Percentiles rank a stretch among this genome's conserved stretches.
phyloP scores from a whole-genome alignment of 2,113 vertebrate genomes.

The Oncorhynchus gorbuscha region DNA sequence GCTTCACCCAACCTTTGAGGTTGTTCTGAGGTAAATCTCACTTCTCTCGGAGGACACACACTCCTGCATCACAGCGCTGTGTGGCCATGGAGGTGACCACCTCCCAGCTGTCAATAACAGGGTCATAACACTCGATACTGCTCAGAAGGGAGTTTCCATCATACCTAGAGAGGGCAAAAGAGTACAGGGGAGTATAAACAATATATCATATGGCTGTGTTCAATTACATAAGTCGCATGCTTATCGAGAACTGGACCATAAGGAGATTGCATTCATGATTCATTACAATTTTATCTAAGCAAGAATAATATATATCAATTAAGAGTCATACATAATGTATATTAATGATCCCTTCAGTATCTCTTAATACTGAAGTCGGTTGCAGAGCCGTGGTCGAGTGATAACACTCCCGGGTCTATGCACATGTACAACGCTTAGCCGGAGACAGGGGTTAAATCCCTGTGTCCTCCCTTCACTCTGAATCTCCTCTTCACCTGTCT shows the following conservation, averaged over 20 bases:
- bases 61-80: constrained; percentile 94
- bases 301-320: no score
- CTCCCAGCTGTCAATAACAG: constrained; percentile 97
- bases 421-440: no score
- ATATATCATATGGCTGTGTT: background rate
- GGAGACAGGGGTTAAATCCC: no score
- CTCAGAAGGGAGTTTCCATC: constrained; percentile 96
- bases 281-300: no score
- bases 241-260: background rate
- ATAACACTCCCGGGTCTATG: no score
- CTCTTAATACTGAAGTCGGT: no score
- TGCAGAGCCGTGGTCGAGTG: no score
- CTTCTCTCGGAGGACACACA: constrained; percentile 97
- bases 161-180: constrained; percentile 74
- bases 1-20: background rate
- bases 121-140: constrained; percentile 98
- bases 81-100: constrained; percentile 98
- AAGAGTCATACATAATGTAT: no score
- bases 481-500: no score
- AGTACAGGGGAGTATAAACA: background rate
- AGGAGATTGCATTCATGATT: no score
- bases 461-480: no score
- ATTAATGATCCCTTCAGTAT: no score
- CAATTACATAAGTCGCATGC: background rate
- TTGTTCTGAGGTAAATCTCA: constrained; percentile 65